Evolutionary conservation across 2,888 invertebrate genomes (phyloP), one percentile per base, ranked within the genome.

Genomic region (Macaria notata): DNA sequence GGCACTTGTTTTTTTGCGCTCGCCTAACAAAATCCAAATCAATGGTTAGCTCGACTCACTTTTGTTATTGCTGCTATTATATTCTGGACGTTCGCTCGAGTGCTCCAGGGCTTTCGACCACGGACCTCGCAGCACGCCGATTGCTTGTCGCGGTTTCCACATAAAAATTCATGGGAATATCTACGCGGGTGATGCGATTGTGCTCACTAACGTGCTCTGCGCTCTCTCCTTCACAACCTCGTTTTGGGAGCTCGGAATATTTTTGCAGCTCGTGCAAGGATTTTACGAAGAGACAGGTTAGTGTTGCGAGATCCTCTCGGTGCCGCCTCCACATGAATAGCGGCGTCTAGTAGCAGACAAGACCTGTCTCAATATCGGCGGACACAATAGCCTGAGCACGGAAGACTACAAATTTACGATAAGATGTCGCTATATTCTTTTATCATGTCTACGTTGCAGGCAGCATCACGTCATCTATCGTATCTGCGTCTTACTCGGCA

Each of bases 31-130:
- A 88, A 86, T 84, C 83, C 83, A 86, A 90, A 90, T 90, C 90
- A 89, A 89, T 89, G 90, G 90, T 88, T 80, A 86, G 84, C 77
- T 72, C 81, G 74, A 78, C 81, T 86, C 83, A 88, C 87, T 88
- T 89, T 87, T 89, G 84, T 88, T 86, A 86, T 86, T 83, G 84
- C 83, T 76, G 73, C 86, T 74, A 85, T 86, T 86, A 86, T 84
- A 78, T 79, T 77, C 79, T 73, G 78, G 73, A 73, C 78, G 68
- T 75, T 69, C 72, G 79, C 72, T 69, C 63, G 72, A 69, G 73
- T 71, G 73, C 76, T 72, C 75, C 73, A 66, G 70, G 74, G 72
- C 76, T 82, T 84, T 81, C 73, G 71, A 73, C 74, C 73, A 73
- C 69, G 59, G 62, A 61, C 60, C 65, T 68, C 62, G 48, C 61